Base-by-base conservation (phyloP, 1,140 invertebrate species). In the Drosophila virilis region DNA sequence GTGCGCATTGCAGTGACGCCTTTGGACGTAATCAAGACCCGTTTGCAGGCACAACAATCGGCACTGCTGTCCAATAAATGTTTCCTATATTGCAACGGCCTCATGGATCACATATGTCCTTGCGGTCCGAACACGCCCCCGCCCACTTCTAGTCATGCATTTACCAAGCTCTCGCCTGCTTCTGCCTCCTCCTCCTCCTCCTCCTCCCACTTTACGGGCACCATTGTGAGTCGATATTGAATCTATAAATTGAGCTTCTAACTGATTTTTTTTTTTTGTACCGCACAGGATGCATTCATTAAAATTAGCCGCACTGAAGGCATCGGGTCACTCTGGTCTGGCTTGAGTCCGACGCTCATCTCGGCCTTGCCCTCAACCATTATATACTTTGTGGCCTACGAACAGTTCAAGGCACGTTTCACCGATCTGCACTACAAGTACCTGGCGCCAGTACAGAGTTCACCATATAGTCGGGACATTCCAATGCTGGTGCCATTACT, bases 21-120 rank as follows among this genome's bases (percentile, higher is more conserved):
- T 0, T 93, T 99, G 73, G 99, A 99, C 95, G 99, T 99, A 13
- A 97, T 99, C 1, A 99, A 99, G 94, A 99, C 99, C 73, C 94
- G 99, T 35, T 93, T 99, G 43, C 99, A 99, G 94, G 96, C 97
- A 4, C 98, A 99, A 92, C 96, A 98, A 15, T 84, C 86, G 32
- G 68, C 74, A 0, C 32, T 96, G 48, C 65, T 96, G 6, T 96
- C 95, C 17, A 97, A 98, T 61, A 97, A 97, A 92, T 99, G 98
- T 93, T 99, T 98, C 93, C 92, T 99, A 8, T 99, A 99, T 92
- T 99, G 98, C 90, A 99, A 99, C 94, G 98, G 98, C 0, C 93
- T 99, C n/a, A 99, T 99, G 98, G 99, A 99, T 93, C 98, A 99
- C 92, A 92, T 99, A n/a, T 99, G 98, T 93, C 95, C 96, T n/a